Percentiles rank a stretch among this genome's conserved stretches.
These are phyloP conservation scores for Grallaria varia DNA, from an alignment of 2,113 vertebrate species.

Conservation along the genomic window DNA sequence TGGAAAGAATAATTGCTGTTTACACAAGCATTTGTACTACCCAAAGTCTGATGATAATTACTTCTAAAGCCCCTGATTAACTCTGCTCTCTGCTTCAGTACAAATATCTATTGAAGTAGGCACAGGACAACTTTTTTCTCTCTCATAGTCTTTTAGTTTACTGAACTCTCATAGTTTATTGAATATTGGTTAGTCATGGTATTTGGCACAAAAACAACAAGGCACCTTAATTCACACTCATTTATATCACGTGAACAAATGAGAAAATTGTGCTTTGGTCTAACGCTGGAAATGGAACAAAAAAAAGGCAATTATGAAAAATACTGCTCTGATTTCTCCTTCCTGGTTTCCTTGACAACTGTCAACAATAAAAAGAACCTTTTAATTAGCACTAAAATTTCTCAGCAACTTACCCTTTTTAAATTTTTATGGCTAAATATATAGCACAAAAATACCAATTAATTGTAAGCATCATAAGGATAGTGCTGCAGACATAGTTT, in stretches of 20 bases:
- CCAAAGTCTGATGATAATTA: conserved; percentile 80
- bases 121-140: conserved; percentile 66
- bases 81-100: conserved; percentile 77
- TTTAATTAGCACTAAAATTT: conserved; percentile 60
- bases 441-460: conserved; percentile 66
- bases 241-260: conserved; percentile 41
- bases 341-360: neutral
- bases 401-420: conserved; percentile 72
- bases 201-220: conserved; percentile 58
- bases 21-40: conserved; percentile 85
- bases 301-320: neutral
- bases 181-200: conserved; percentile 55
- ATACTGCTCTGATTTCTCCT: neutral
- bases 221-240: conserved; percentile 67
- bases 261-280: conserved; percentile 16
- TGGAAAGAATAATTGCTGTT: conserved; percentile 89
- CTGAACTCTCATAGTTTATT: conserved; percentile 28
- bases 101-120: conserved; percentile 79
- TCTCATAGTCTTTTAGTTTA: conserved; percentile 57
- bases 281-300: conserved; percentile 22
- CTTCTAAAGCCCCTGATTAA: conserved; percentile 88
- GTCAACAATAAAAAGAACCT: conserved; percentile 36
- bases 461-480: conserved; percentile 68
- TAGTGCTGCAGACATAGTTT: conserved; percentile 43
- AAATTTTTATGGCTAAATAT: conserved; percentile 65